Percentiles rank a stretch among this genome's conserved stretches.
Evolutionary conservation across 2,888 invertebrate genomes (phyloP).

Genomic region (Drosophila recens): DNA sequence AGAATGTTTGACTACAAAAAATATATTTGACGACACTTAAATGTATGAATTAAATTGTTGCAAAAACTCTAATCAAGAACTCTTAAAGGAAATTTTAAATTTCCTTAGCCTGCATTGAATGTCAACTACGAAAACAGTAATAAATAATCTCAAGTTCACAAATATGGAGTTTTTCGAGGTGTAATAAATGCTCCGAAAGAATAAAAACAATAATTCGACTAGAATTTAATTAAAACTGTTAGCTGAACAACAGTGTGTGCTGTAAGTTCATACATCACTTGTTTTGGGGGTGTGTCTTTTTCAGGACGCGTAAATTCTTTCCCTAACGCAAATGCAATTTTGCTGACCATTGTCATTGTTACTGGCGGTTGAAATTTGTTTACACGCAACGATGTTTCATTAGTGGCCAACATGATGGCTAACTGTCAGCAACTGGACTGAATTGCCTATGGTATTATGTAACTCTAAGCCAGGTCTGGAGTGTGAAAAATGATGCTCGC

Average conservation of each 20-base stretch:
- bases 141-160: slow-evolving; percentile 7
- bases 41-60: not conserved
- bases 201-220: slow-evolving; percentile 18
- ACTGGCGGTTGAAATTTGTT: slow-evolving; percentile 47
- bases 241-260: slow-evolving; percentile 7
- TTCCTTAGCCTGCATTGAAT: not conserved
- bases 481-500: not conserved
- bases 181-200: no score
- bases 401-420: slow-evolving; percentile 54
- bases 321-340: slow-evolving; percentile 62
- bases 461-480: slow-evolving; percentile 27
- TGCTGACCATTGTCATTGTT: slow-evolving; percentile 32
- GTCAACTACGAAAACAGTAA: not conserved
- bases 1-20: not conserved
- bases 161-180: not conserved
- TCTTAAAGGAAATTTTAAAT: not conserved
- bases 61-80: not conserved
- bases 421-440: slow-evolving; percentile 15
- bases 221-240: slow-evolving; percentile 37
- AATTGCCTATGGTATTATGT: slow-evolving; percentile 34
- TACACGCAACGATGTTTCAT: slow-evolving; percentile 47
- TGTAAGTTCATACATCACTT: slow-evolving; percentile 13
- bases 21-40: not conserved
- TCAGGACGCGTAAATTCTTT: slow-evolving; percentile 21
- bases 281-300: slow-evolving; percentile 1